Evolutionary conservation across 2,113 vertebrate species (phyloP).

Genomic region (Tympanuchus pallidicinctus): DNA sequence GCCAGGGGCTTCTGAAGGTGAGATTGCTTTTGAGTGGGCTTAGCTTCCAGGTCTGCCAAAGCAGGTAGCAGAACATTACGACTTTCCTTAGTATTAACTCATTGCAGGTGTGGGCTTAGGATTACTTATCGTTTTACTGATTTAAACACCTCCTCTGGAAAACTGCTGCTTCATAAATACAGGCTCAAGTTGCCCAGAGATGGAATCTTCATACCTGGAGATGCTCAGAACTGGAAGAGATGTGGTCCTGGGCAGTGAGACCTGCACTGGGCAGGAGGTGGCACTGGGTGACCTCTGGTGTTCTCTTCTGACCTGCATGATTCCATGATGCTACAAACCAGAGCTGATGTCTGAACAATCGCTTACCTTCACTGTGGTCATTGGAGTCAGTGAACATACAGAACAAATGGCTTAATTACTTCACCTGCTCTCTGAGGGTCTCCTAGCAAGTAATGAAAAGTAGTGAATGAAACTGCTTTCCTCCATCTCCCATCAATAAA

Average conservation of each 20-base stretch:
- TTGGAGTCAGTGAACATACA: accelerated
- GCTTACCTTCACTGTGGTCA: not conserved
- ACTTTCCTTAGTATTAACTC: not conserved
- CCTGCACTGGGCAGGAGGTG: not conserved
- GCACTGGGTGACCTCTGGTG: not conserved
- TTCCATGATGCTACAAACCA: not conserved
- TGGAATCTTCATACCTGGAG: not conserved
- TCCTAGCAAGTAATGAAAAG: not conserved
- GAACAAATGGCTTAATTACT: not conserved
- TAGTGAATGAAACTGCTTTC: not conserved
- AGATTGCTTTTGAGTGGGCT: not conserved
- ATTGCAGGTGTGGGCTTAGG: not conserved
- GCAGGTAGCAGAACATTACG: not conserved
- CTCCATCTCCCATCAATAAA: not conserved
- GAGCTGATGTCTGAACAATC: not conserved
- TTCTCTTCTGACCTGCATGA: not conserved
- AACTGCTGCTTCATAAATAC: not conserved
- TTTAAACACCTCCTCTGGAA: not conserved
- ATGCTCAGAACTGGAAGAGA: not conserved
- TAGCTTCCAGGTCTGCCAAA: not conserved
- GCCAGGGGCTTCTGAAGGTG: not conserved
- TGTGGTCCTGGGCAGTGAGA: not conserved
- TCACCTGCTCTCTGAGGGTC: not conserved
- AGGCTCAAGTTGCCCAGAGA: not conserved
- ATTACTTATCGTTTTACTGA: not conserved